Evolutionary conservation across 2,888 invertebrate species (phyloP), one percentile per base, ranked within the genome.

Genomic region (Syrphus vitripennis): DNA sequence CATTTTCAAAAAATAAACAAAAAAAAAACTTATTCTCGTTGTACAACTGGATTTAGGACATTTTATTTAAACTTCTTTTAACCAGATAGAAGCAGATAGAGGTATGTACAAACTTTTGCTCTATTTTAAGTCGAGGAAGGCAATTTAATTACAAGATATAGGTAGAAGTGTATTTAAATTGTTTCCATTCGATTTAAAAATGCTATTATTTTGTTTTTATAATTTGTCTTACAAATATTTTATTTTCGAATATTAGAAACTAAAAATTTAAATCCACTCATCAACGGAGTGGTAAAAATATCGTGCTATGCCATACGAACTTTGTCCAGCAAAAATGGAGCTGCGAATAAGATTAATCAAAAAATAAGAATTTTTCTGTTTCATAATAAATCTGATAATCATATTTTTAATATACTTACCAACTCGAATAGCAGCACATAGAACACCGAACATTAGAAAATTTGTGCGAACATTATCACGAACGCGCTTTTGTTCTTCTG

Each of bases 401-500:
- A 57, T 63, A n/a, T 71, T 75, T 70, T 40, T 59, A 21, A 21
- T 12, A 14, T 45, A 86, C 81, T 88, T 88, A 92, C 92, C 90
- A 57, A 92, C 48, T 29, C 92, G 88, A 65, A 92, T 91, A 0
- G 90, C 90, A 2, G 88, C 88, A 71, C 90, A 91, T 0, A 92
- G 74, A 0, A 89, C 88, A 9, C 90, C 88, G 79, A 92, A 92
- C 34, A 91, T 88, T 9, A 91, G 48, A 34, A 92, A 88, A 81
- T 92, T 92, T 12, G 90, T 89, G 14, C 90, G 89, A 1, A 92
- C 92, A 72, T 91, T 91, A 1, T 91, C 89, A 1, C 90, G 88
- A 2, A 92, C 91, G 6, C 91, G 90, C 71, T 90, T 91, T 21
- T 90, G 89, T 63, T 92, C 92, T 76, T 92, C 92, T 3, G 91